Evolutionary conservation across 2,797 vertebrate species (phyloP).

Genomic region (Neomorphus geoffroyi): DNA sequence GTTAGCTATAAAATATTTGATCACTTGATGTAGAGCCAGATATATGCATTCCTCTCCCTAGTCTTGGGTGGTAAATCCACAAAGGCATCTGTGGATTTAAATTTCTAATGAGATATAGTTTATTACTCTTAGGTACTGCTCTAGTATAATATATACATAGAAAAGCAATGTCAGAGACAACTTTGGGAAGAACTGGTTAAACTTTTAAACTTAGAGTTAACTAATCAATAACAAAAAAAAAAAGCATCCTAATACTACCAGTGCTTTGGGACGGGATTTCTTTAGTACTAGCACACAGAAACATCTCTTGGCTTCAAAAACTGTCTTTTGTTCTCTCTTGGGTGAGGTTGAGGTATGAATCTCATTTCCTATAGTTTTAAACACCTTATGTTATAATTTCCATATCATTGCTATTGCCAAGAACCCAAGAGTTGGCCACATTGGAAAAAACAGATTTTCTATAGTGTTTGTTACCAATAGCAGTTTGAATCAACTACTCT

Average conservation of each 20-base stretch:
- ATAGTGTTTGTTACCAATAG: not conserved
- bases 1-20: not conserved
- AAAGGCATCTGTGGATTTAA: not conserved
- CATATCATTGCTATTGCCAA: not conserved
- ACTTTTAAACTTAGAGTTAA: not conserved
- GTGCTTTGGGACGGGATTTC: not conserved
- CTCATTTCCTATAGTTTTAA: not conserved
- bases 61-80: not conserved
- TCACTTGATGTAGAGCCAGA: not conserved
- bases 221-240: not conserved
- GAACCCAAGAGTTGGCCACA: not conserved
- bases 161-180: not conserved
- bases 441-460: not conserved
- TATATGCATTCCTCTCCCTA: not conserved
- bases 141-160: not conserved
- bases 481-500: not conserved
- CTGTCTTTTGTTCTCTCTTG: not conserved
- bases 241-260: not conserved
- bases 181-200: not conserved
- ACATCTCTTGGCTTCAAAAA: not conserved
- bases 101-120: not conserved
- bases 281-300: not conserved
- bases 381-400: not conserved
- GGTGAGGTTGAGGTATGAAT: not conserved
- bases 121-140: not conserved